Evolutionary conservation across 2,113 vertebrate species (phyloP).

Genomic region (Cyanocitta stelleri): DNA sequence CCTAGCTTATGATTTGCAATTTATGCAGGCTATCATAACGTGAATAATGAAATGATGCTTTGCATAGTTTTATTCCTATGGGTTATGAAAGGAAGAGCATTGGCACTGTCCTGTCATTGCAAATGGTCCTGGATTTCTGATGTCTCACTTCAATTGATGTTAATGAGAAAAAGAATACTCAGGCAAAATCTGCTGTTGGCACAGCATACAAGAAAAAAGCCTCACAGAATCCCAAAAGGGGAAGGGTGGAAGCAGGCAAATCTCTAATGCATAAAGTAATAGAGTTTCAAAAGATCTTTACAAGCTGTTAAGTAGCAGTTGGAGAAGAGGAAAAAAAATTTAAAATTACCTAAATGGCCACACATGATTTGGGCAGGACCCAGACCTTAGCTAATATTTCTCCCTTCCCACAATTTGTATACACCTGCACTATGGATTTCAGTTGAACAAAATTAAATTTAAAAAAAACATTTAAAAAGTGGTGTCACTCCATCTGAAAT

Average conservation of each 20-base stretch:
- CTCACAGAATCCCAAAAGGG: conserved; percentile 34
- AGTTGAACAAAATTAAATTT: neutral
- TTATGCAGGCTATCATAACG: conserved; percentile 34
- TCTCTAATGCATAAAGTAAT: conserved; percentile 47
- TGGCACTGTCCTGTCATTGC: conserved; percentile 57
- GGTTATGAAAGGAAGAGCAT: conserved; percentile 46
- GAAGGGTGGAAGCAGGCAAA: conserved; percentile 10
- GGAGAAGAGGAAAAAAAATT: neutral
- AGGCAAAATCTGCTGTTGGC: conserved; percentile 55
- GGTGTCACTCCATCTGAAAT: neutral
- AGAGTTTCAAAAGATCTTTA: conserved; percentile 53
- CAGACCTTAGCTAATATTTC: neutral
- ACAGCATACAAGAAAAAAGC: conserved; percentile 43
- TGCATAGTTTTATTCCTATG: conserved; percentile 51
- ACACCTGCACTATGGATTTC: neutral
- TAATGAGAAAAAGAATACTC: conserved; percentile 56
- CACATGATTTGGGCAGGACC: neutral
- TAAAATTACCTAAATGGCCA: neutral
- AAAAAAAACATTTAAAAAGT: neutral
- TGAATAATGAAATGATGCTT: conserved; percentile 56
- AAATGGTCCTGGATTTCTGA: conserved; percentile 58
- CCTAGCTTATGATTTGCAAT: neutral
- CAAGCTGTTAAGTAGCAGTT: conserved; percentile 33
- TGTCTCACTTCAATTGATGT: conserved; percentile 55
- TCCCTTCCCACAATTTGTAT: no score